A percentile compares a stretch with the other conserved stretches of the same genome.
Conservation (phyloP, 2,113 vertebrate genomes). For the Aepyceros melampus region DNA sequence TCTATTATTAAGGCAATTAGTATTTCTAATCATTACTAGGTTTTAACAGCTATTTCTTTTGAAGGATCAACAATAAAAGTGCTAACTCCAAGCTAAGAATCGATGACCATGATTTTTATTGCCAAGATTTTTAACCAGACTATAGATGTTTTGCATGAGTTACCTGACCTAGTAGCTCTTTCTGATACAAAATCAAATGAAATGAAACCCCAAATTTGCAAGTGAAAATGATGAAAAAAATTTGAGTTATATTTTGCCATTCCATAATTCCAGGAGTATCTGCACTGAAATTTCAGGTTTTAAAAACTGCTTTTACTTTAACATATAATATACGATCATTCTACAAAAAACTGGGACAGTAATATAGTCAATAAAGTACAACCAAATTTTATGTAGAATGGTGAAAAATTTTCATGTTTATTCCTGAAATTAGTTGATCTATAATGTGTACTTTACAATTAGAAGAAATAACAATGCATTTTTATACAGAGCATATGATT, state of each 20-base stretch:
- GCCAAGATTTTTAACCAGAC: neutral
- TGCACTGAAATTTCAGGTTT: slow-evolving; percentile 3
- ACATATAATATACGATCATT: neutral
- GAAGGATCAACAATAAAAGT: neutral
- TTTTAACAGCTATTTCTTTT: neutral
- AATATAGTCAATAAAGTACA: neutral
- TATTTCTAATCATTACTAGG: neutral
- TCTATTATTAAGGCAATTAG: neutral
- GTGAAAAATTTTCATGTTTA: neutral
- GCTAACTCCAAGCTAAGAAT: neutral
- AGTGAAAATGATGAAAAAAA: neutral
- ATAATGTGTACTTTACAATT: neutral
- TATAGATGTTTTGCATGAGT: neutral
- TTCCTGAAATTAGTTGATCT: neutral
- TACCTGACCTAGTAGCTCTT: neutral
- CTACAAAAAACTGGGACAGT: neutral
- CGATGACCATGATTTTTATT: neutral
- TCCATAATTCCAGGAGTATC: neutral
- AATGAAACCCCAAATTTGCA: neutral
- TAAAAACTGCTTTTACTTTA: neutral
- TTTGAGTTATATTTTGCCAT: neutral
- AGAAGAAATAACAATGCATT: neutral
- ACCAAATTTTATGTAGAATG: neutral
- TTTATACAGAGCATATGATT: neutral
- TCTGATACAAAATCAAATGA: neutral